A percentile compares a stretch with the other conserved stretches of the same genome.
phyloP scores from a whole-genome alignment of 2,113 vertebrate species.

The Lycaon pictus region DNA sequence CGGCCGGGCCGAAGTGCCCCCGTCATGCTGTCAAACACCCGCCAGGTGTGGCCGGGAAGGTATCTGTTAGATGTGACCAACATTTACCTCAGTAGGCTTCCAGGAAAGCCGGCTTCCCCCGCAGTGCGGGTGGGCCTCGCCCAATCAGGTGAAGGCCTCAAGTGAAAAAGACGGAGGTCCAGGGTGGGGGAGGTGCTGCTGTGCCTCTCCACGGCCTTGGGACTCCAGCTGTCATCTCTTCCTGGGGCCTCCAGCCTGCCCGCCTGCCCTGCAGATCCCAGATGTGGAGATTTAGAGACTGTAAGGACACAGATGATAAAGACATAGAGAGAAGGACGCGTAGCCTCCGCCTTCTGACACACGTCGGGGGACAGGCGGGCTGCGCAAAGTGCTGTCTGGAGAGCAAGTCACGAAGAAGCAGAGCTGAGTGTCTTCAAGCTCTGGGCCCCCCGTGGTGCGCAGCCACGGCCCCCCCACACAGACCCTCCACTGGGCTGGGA shows the following conservation, averaged over 20 bases:
- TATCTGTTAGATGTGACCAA: neutral
- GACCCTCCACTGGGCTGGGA: rapidly evolving
- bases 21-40: neutral
- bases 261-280: neutral
- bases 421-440: neutral
- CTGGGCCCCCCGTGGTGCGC: neutral
- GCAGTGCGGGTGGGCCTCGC: neutral
- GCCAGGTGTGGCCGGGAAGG: neutral
- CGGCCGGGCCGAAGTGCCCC: neutral
- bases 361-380: rapidly evolving
- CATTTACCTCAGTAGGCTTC: neutral
- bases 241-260: neutral
- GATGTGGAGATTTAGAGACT: neutral
- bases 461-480: neutral
- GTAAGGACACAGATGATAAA: neutral
- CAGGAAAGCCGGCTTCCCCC: neutral
- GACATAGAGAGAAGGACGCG: rapidly evolving
- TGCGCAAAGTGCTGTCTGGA: neutral
- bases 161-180: too few species aligned
- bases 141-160: neutral
- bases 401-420: neutral
- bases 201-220: neutral
- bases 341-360: too few species aligned
- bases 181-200: too few species aligned
- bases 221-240: neutral